Conservation (phyloP, 37 sponge, comb jelly and placozoan genomes). For the Crambe crambe region DNA sequence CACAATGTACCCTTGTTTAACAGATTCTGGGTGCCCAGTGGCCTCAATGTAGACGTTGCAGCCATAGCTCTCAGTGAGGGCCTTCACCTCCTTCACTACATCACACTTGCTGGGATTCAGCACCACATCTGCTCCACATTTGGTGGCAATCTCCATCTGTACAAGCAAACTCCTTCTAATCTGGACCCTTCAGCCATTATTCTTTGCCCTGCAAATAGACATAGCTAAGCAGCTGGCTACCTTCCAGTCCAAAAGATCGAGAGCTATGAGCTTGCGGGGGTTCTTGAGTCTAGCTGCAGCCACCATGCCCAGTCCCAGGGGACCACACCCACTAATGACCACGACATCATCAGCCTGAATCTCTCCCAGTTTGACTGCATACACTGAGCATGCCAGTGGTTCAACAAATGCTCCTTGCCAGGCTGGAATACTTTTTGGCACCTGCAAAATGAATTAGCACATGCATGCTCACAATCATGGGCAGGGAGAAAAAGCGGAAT, state of each 20-base stretch:
- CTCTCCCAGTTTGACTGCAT: constrained; percentile 64
- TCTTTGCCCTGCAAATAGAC: too few species aligned
- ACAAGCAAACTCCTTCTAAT: too few species aligned
- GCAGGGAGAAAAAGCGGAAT: too few species aligned
- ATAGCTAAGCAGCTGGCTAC: too few species aligned
- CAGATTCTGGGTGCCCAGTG: constrained; percentile 64
- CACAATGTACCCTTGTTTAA: constrained; percentile 77
- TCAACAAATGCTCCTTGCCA: constrained; percentile 73
- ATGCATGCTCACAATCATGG: too few species aligned
- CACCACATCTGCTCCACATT: constrained; percentile 73
- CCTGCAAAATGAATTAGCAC: too few species aligned
- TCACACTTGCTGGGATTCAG: constrained; percentile 68
- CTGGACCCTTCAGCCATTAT: too few species aligned
- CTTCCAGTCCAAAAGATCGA: constrained; percentile 81
- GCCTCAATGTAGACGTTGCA: constrained; percentile 82
- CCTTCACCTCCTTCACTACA: constrained; percentile 55
- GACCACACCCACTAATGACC: constrained; percentile 76
- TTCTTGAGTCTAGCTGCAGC: constrained; percentile 72
- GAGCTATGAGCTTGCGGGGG: constrained; percentile 55
- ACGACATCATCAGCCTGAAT: constrained; percentile 60
- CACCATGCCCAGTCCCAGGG: constrained; percentile 78
- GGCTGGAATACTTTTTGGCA: constrained; percentile 62
- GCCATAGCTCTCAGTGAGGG: constrained; percentile 63
- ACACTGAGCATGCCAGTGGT: constrained; percentile 69
- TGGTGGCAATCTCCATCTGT: constrained; percentile 70